phyloP scores from a whole-genome alignment of 2,113 vertebrate species.

The Etheostoma cragini region DNA sequence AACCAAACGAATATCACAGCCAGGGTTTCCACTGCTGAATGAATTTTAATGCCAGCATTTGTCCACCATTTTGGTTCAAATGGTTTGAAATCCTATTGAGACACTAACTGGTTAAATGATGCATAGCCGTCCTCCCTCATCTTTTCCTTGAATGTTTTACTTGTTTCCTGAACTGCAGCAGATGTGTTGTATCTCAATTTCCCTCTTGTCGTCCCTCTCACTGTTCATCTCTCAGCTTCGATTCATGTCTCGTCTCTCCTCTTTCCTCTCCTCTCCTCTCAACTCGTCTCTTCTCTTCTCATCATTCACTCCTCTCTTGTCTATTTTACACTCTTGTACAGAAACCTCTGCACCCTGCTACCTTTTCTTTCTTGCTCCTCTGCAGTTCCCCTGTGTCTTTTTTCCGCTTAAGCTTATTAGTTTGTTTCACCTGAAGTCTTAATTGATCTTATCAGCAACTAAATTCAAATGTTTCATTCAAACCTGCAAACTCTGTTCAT shows the following conservation, averaged over 20 bases:
- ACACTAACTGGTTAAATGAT: neutral
- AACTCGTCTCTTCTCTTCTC: neutral
- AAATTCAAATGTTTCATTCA: neutral
- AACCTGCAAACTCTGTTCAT: neutral
- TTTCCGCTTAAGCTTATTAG: neutral
- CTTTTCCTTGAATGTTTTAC: constrained; percentile 24
- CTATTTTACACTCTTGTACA: neutral
- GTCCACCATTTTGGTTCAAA: neutral
- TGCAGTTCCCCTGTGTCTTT: neutral
- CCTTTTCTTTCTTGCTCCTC: neutral
- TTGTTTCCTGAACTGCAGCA: constrained; percentile 43
- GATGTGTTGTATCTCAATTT: constrained; percentile 39
- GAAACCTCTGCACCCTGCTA: neutral
- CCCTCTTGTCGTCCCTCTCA: constrained; percentile 22
- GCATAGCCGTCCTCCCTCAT: neutral
- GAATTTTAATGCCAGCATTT: neutral
- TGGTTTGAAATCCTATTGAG: neutral
- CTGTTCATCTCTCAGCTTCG: constrained; percentile 27
- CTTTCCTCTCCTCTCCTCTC: neutral
- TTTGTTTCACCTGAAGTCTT: neutral
- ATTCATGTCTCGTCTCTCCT: neutral
- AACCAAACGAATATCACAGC: neutral
- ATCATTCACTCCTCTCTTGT: neutral
- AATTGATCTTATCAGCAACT: neutral
- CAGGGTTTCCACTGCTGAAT: neutral